These are phyloP conservation scores for Rachycentron canadum DNA, from an alignment of 2,797 vertebrate genomes.

Conservation along the genomic window DNA sequence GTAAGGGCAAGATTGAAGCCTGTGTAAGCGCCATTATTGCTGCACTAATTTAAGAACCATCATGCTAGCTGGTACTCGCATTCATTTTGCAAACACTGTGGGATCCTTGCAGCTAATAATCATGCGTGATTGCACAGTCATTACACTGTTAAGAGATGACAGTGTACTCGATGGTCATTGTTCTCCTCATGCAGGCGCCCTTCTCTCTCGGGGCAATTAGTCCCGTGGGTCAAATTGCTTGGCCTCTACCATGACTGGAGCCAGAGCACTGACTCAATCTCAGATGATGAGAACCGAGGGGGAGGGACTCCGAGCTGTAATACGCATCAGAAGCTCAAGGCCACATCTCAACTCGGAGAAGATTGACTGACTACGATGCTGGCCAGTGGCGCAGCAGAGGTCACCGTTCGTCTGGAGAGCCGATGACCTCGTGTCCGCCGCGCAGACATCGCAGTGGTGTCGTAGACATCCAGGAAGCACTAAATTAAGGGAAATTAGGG, in stretches of 20 bases:
- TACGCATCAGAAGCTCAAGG: conserved; percentile 72
- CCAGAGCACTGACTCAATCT: conserved; percentile 70
- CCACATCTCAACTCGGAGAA: conserved; percentile 45
- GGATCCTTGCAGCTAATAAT: conserved; percentile 51
- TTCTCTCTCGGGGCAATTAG: conserved; percentile 68
- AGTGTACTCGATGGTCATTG: conserved; percentile 52
- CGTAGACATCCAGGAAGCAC: conserved; percentile 11
- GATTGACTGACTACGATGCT: conserved; percentile 67
- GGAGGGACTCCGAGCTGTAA: conserved; percentile 59
- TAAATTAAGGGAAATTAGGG: conserved; percentile 53
- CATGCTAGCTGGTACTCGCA: conserved; percentile 10
- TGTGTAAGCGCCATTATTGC: not conserved
- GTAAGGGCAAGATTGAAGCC: not conserved
- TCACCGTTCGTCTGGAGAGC: conserved; percentile 56
- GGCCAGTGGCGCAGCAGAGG: conserved; percentile 62
- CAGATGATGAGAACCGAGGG: conserved; percentile 60
- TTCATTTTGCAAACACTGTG: conserved; percentile 32
- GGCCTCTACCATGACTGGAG: conserved; percentile 61
- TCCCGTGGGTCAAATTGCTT: conserved; percentile 70
- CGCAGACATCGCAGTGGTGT: conserved; percentile 49
- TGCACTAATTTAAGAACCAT: conserved; percentile 24
- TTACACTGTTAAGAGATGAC: conserved; percentile 54
- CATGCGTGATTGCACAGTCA: conserved; percentile 54
- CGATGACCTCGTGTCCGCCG: conserved; percentile 69
- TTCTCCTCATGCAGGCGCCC: conserved; percentile 43